phyloP scores from a whole-genome alignment of 1,140 invertebrate species.

The Drosophila kikkawai region DNA sequence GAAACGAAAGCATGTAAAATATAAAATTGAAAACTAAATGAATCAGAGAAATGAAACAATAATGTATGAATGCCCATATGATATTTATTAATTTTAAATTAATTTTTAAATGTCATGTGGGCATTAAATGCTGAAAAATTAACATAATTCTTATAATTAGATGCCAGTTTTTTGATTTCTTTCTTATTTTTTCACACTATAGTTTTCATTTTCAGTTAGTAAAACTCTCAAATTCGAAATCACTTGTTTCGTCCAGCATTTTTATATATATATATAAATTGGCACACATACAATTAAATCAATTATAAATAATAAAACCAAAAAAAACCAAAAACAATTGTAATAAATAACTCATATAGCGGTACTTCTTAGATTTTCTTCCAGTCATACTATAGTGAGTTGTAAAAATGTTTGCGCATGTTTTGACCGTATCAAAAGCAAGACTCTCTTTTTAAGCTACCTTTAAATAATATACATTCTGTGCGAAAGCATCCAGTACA shows the following conservation, averaged over 20 bases:
- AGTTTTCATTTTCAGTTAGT: constrained; percentile 2
- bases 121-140: constrained; percentile 7
- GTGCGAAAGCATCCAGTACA: constrained; percentile 54
- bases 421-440: constrained; percentile 63
- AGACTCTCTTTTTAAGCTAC: constrained; percentile 64
- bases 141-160: constrained; percentile 11
- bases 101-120: constrained; percentile 19
- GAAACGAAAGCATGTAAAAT: constrained; percentile 58
- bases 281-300: constrained; percentile 31
- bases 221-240: constrained; percentile 19
- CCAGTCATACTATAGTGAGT: constrained; percentile 66
- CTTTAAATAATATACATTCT: constrained; percentile 34
- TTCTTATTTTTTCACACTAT: constrained; percentile 6
- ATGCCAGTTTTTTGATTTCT: constrained; percentile 10
- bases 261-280: constrained; percentile 46
- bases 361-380: constrained; percentile 73
- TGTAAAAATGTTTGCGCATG: constrained; percentile 81
- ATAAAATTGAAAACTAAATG: constrained; percentile 24
- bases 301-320: neutral
- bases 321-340: constrained; percentile 25
- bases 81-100: neutral
- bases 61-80: constrained; percentile 6
- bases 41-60: constrained; percentile 6
- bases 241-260: constrained; percentile 44
- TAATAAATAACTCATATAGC: constrained; percentile 50